phyloP scores from a whole-genome alignment of 2,888 invertebrate species.

The Tetragnatha montana region DNA sequence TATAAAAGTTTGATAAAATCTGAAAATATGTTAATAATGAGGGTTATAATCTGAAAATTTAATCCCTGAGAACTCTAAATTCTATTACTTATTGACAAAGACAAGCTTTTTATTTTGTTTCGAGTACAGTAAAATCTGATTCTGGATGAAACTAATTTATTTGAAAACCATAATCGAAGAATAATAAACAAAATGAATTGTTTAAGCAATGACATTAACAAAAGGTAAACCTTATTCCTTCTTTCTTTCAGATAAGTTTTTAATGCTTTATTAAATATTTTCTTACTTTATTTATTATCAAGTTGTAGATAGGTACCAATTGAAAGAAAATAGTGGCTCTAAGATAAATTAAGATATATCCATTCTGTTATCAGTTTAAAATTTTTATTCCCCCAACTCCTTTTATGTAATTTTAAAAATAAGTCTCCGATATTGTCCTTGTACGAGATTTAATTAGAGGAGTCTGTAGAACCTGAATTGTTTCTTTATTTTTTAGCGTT shows the following conservation, averaged over 20 bases:
- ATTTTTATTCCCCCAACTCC: not conserved
- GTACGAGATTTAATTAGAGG: slow-evolving; percentile 12
- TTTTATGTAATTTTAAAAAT: slow-evolving; percentile 5
- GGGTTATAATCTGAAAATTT: not conserved
- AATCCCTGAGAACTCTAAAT: not conserved
- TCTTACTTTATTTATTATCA: slow-evolving; percentile 14
- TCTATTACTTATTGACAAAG: not conserved
- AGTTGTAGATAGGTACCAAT: slow-evolving; percentile 3
- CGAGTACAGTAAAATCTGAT: not conserved
- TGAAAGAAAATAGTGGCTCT: slow-evolving; percentile 6
- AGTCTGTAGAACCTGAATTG: not conserved
- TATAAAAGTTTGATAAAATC: too few relatives aligned
- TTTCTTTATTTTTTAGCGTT: not conserved
- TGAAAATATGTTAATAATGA: not conserved
- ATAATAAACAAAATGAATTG: slow-evolving; percentile 15
- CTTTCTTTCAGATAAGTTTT: not conserved
- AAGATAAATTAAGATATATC: slow-evolving; percentile 9
- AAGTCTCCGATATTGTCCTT: not conserved
- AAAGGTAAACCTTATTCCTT: not conserved
- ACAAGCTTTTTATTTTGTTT: not conserved
- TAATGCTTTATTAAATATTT: slow-evolving; percentile 12
- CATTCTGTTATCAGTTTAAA: not conserved
- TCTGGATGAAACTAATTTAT: slow-evolving; percentile 17
- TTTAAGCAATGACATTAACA: not conserved
- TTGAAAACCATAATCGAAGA: slow-evolving; percentile 7